Evolutionary conservation across 1,140 invertebrate genomes (phyloP).

Genomic region (Lutraria rhynchaena): DNA sequence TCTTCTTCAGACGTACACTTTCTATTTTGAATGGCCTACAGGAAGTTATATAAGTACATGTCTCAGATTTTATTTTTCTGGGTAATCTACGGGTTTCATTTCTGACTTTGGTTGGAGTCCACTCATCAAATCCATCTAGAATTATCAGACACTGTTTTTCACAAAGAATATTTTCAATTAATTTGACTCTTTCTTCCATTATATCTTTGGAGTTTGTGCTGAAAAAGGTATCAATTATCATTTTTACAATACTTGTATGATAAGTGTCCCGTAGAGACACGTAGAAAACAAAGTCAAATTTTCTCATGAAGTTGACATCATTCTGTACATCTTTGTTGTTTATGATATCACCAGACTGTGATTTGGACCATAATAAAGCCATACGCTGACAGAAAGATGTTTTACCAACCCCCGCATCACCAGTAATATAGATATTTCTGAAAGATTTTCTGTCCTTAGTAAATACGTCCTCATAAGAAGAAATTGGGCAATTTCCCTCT

Average conservation of each 20-base stretch:
- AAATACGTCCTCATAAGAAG: neutral
- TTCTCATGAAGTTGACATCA: neutral
- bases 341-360: too few relatives aligned
- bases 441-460: neutral
- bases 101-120: neutral
- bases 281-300: neutral
- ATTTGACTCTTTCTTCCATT: too few relatives aligned
- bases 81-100: too few relatives aligned
- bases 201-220: neutral
- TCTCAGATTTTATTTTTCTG: neutral
- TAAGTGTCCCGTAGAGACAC: neutral
- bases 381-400: slow-evolving; percentile 5
- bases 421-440: slow-evolving; percentile 4
- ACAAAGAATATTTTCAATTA: neutral
- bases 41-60: neutral
- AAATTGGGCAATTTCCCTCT: neutral
- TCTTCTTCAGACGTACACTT: too few relatives aligned
- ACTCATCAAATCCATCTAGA: slow-evolving; percentile 2
- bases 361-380: neutral
- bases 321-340: neutral
- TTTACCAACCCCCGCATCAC: slow-evolving; percentile 3
- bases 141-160: neutral
- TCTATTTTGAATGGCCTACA: too few relatives aligned
- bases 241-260: neutral
- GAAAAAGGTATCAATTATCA: neutral